A percentile compares a stretch with the other conserved stretches of the same genome.
Conservation (phyloP, 2,797 vertebrate genomes). For the Lepilemur ruficaudatus region DNA sequence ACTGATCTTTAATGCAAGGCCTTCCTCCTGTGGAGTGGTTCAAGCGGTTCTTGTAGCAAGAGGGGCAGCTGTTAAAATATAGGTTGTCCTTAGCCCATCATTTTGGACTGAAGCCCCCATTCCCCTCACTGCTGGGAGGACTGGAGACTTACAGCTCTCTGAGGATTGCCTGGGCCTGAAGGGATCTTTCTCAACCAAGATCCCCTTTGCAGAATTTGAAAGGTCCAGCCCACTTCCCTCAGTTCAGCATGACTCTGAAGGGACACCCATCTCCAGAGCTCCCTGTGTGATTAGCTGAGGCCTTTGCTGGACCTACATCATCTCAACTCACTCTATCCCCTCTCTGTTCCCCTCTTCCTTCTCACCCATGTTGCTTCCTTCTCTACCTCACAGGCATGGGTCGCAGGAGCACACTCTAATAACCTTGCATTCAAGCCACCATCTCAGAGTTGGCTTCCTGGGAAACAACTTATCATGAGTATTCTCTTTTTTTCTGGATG, state of each 20-base stretch:
- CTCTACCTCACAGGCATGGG: neutral
- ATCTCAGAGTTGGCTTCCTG: neutral
- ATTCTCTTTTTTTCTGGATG: neutral
- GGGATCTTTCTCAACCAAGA: neutral
- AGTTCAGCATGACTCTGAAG: neutral
- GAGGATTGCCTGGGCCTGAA: neutral
- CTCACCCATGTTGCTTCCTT: neutral
- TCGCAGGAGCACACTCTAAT: neutral
- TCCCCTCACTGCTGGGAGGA: neutral
- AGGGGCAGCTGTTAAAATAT: neutral
- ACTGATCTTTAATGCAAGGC: neutral
- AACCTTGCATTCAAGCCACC: neutral
- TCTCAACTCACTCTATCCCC: neutral
- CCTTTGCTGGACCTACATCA: neutral
- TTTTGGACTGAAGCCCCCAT: neutral
- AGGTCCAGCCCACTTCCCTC: neutral
- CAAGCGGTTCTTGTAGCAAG: slow-evolving; percentile 51
- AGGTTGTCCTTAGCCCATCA: neutral
- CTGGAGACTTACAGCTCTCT: neutral
- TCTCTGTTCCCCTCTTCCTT: no score
- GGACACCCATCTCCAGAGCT: neutral
- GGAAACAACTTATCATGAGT: neutral
- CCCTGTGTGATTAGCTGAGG: neutral
- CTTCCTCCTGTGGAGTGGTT: neutral
- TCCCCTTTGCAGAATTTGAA: neutral